Base-by-base conservation (phyloP, 2,113 vertebrate genomes). In the Dasyornis broadbenti region DNA sequence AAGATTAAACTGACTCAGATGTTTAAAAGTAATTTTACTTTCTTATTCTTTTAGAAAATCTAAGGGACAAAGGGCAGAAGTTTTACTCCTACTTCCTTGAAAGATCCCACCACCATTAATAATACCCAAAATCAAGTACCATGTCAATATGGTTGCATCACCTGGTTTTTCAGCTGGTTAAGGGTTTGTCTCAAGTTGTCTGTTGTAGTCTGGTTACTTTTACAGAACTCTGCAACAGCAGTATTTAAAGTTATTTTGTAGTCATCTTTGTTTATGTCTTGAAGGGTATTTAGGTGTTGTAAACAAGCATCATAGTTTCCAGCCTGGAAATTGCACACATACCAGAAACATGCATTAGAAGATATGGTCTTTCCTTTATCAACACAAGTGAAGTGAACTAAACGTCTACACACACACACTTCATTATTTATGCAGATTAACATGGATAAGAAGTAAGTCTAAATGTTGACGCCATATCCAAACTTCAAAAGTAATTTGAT, bases 181-280 rank as follows among this genome's bases (percentile, higher is more conserved):
- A 99, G 98, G 2, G 98, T 98, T 92, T 99, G 99, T 94, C 98
- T 99, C 95, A 99, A 97, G 50, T 95, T 98, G 94, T 99, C 98
- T 12, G 99, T 99, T 87, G 99, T 99, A 33, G 98, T 98, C 97
- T 99, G 99, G 70, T 99, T 99, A 92, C 98, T 99, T 97, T 98
- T 99, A 97, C 99, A 99, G 97, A 99, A 99, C 88, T 99, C 99
- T 8, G 98, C 98, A 53, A 99, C 98, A 47, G 99, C 99, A 95
- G 98, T 99, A 92, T 99, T 99, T 98, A 99, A 96, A 85, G 98
- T 97, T 73, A 99, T 99, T 98, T 99, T 99, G 97, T 99, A 99
- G 97, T 99, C 99, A 44, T 99, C 99, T 97, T 99, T 99, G 97
- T 99, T 99, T 76, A 99, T 98, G 73, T 99, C 99, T 96, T 99